A percentile compares a stretch with the other conserved stretches of the same genome.
Evolutionary conservation across 2,113 vertebrate genomes (phyloP).

Genomic region (Neomonachus schauinslandi): DNA sequence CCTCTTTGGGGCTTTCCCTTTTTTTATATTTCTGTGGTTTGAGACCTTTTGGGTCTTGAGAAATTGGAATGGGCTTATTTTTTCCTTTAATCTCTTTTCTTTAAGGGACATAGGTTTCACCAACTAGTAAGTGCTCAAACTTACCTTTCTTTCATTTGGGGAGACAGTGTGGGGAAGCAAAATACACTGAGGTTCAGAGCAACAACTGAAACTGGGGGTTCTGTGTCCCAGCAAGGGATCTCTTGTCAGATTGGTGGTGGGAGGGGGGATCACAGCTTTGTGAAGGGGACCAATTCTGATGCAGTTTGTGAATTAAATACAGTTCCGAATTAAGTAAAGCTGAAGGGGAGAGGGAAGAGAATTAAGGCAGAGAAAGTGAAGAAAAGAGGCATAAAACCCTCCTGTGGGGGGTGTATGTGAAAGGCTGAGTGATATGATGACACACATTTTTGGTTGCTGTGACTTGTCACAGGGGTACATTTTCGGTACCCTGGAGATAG

Average conservation of each 20-base stretch:
- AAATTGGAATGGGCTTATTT: neutral
- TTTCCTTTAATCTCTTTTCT: constrained; percentile 39
- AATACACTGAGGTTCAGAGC: neutral
- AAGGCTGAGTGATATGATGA: neutral
- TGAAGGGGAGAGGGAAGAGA: neutral
- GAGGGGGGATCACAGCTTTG: neutral
- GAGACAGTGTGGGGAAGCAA: neutral
- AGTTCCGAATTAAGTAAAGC: neutral
- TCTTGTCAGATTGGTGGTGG: neutral
- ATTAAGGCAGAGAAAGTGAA: neutral
- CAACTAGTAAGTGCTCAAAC: neutral
- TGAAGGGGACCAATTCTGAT: neutral
- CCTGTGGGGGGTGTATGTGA: neutral
- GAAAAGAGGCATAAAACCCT: neutral
- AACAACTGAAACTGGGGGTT: neutral
- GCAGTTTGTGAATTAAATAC: neutral
- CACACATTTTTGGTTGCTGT: neutral
- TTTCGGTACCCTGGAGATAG: neutral
- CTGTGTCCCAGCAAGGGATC: neutral
- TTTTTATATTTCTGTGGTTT: neutral
- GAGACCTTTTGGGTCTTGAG: neutral
- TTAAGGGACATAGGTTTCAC: neutral
- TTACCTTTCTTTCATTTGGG: neutral
- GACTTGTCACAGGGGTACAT: neutral
- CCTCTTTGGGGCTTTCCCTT: neutral